Evolutionary conservation across 2,113 vertebrate species (phyloP).

Genomic region (Corythoichthys intestinalis): DNA sequence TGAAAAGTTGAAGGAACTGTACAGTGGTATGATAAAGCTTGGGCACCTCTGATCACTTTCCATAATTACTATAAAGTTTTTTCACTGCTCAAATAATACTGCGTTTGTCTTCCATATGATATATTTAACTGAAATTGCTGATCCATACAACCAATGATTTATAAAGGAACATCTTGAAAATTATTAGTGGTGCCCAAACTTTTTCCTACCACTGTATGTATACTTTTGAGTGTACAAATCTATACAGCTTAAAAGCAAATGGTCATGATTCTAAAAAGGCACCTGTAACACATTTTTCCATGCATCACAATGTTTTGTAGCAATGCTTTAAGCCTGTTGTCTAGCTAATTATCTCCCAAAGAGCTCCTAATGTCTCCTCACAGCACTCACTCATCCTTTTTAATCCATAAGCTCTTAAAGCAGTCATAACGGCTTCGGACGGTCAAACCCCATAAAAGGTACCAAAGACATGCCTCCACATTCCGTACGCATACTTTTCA

Average conservation of each 20-base stretch:
- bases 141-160: too few relatives aligned
- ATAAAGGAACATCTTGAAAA: too few relatives aligned
- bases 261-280: slow-evolving; percentile 4
- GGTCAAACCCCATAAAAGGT: slow-evolving; percentile 52
- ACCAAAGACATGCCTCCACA: slow-evolving; percentile 49
- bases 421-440: slow-evolving; percentile 55
- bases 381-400: slow-evolving; percentile 64
- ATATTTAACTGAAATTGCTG: too few relatives aligned
- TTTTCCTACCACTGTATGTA: not conserved
- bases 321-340: slow-evolving; percentile 62
- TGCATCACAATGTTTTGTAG: slow-evolving; percentile 57
- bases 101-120: too few relatives aligned
- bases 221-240: not conserved
- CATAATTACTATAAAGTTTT: too few relatives aligned
- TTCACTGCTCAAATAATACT: too few relatives aligned
- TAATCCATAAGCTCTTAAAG: slow-evolving; percentile 72
- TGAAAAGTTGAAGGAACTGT: too few relatives aligned
- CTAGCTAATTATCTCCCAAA: slow-evolving; percentile 66
- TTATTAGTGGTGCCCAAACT: too few relatives aligned
- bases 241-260: not conserved
- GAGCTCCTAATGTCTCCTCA: slow-evolving; percentile 66
- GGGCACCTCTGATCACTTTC: too few relatives aligned
- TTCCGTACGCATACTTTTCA: slow-evolving; percentile 59
- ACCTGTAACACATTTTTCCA: not conserved
- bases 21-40: too few relatives aligned